A percentile compares a stretch with the other conserved stretches of the same genome.
phyloP scores from a whole-genome alignment of 2,888 invertebrate species.

The Prosopocoilus inquinatus region DNA sequence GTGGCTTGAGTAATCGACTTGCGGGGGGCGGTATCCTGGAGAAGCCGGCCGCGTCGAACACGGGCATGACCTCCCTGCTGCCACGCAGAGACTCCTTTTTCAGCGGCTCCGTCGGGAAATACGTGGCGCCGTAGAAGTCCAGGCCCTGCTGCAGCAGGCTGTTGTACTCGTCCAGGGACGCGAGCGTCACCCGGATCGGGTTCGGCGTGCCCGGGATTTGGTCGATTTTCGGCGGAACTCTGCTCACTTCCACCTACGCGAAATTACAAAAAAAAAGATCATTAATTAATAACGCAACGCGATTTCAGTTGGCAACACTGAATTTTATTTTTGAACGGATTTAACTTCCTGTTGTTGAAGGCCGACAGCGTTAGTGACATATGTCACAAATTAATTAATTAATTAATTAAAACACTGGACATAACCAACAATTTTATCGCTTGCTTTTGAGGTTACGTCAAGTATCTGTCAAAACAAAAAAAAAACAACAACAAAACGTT shows the following conservation, averaged over 20 bases:
- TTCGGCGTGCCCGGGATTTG: conserved; percentile 59
- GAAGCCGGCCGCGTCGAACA: conserved; percentile 84
- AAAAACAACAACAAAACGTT: too few species aligned
- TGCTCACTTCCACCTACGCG: conserved; percentile 65
- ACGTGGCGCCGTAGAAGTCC: conserved; percentile 85
- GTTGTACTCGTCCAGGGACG: conserved; percentile 74
- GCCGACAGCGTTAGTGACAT: too few species aligned
- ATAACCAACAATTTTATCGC: too few species aligned
- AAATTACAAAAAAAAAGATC: conserved; percentile 6
- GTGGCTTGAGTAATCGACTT: conserved; percentile 60
- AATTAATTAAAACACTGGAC: too few species aligned
- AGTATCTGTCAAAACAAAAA: too few species aligned
- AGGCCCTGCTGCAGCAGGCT: conserved; percentile 78
- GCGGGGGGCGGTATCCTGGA: conserved; percentile 78
- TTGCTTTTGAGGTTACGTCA: too few species aligned
- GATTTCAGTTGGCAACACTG: too few species aligned
- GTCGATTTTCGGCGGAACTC: conserved; percentile 57
- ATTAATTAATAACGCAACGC: not conserved
- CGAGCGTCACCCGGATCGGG: conserved; percentile 71
- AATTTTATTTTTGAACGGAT: too few species aligned
- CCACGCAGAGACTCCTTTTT: conserved; percentile 60
- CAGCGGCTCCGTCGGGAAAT: conserved; percentile 76
- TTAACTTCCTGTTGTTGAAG: too few species aligned
- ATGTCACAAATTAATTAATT: too few species aligned
- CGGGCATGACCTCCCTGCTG: conserved; percentile 62